These are phyloP conservation scores for Corythoichthys intestinalis DNA, from an alignment of 2,113 vertebrate species.

Conservation along the genomic window DNA sequence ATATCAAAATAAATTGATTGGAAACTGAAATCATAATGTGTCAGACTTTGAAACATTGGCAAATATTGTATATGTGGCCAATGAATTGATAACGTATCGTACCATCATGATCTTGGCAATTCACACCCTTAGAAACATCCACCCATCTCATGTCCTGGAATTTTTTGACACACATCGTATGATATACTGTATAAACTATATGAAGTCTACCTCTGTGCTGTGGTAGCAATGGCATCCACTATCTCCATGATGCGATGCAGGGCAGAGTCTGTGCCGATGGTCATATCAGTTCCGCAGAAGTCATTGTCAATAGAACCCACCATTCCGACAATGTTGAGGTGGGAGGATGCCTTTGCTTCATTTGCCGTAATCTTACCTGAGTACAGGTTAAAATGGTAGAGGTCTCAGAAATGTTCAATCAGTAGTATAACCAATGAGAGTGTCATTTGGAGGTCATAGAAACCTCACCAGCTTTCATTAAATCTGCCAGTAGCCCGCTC, in stretches of 20 bases:
- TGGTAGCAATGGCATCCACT: constrained; percentile 92
- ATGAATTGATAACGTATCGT: too few species aligned
- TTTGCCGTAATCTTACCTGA: constrained; percentile 79
- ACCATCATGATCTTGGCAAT: too few species aligned
- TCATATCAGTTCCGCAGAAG: constrained; percentile 98
- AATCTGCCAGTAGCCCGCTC: constrained; percentile 78
- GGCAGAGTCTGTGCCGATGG: constrained; percentile 94
- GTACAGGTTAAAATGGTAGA: constrained; percentile 2
- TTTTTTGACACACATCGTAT: not conserved
- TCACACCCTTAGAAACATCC: too few species aligned
- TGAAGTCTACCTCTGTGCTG: constrained; percentile 82
- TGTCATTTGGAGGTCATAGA: not conserved
- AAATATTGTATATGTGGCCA: too few species aligned
- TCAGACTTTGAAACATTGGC: too few species aligned
- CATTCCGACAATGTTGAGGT: constrained; percentile 93
- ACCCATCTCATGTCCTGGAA: not conserved
- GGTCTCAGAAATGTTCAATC: not conserved
- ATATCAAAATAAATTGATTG: too few species aligned
- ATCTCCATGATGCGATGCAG: constrained; percentile 95
- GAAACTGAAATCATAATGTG: too few species aligned
- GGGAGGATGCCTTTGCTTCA: constrained; percentile 75
- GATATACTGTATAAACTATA: not conserved
- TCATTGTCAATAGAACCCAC: constrained; percentile 98
- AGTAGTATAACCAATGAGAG: not conserved
- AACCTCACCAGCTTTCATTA: constrained; percentile 78